A percentile compares a stretch with the other conserved stretches of the same genome.
phyloP scores from a whole-genome alignment of 2,888 invertebrate genomes.

The Orchestes rusci region DNA sequence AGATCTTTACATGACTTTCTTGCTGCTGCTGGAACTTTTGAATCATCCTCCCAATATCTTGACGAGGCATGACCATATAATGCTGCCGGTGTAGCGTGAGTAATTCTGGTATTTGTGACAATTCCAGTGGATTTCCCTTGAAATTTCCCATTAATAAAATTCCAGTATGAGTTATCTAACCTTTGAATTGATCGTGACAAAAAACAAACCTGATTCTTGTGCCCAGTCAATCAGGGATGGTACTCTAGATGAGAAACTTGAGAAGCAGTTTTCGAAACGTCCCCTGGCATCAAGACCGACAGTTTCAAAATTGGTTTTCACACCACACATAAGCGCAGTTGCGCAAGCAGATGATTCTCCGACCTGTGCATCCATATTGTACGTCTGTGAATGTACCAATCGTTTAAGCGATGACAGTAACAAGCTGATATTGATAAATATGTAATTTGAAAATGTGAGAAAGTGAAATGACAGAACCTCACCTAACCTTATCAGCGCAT shows the following conservation, averaged over 20 bases:
- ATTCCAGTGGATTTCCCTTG: slow-evolving; percentile 73
- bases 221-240: slow-evolving; percentile 55
- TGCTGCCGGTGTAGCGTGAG: slow-evolving; percentile 74
- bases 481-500: no score
- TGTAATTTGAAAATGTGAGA: no score
- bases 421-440: no score
- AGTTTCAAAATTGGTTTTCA: slow-evolving; percentile 60
- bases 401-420: no score
- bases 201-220: slow-evolving; percentile 48
- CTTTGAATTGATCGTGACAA: no score
- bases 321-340: slow-evolving; percentile 59
- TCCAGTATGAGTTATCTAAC: no score
- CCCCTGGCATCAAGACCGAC: slow-evolving; percentile 54
- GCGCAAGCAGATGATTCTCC: slow-evolving; percentile 64
- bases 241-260: slow-evolving; percentile 49
- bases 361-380: slow-evolving; percentile 59
- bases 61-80: slow-evolving; percentile 69
- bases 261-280: slow-evolving; percentile 52
- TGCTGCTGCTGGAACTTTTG: slow-evolving; percentile 63
- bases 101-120: slow-evolving; percentile 71
- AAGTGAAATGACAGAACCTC: no score
- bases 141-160: no score
- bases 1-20: slow-evolving; percentile 71
- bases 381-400: slow-evolving; percentile 54
- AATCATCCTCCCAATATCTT: slow-evolving; percentile 74